Conservation (phyloP, 2,888 invertebrate species). For the Nezara viridula region DNA sequence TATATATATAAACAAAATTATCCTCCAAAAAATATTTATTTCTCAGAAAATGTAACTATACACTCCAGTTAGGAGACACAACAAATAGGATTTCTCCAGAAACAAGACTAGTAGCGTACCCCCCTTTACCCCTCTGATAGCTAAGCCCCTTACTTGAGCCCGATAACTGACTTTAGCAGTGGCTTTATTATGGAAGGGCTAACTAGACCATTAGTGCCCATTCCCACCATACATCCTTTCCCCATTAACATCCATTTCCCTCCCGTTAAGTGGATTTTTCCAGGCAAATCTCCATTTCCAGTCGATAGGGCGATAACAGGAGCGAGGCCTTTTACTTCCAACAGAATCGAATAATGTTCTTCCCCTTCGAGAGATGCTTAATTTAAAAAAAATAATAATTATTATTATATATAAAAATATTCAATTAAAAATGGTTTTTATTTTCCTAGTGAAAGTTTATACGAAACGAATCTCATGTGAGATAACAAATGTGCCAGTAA, state of each 20-base stretch:
- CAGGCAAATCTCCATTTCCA: constrained; percentile 36
- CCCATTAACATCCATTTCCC: constrained; percentile 51
- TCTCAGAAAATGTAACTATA: neutral
- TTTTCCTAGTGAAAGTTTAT: too few relatives aligned
- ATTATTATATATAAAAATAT: too few relatives aligned
- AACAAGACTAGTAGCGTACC: neutral
- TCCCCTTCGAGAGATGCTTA: neutral
- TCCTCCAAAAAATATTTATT: neutral
- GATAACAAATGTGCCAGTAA: too few relatives aligned
- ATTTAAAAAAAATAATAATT: neutral
- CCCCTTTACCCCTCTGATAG: neutral
- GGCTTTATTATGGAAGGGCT: constrained; percentile 44
- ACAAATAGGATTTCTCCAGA: neutral
- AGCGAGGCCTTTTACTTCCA: neutral
- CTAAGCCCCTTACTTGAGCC: neutral
- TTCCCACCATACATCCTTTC: constrained; percentile 59
- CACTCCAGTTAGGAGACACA: neutral
- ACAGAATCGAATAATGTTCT: constrained; percentile 10
- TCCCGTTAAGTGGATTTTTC: constrained; percentile 47
- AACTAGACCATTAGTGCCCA: constrained; percentile 37
- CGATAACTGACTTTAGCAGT: neutral
- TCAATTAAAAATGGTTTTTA: too few relatives aligned
- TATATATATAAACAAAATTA: too few relatives aligned
- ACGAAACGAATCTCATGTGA: too few relatives aligned
- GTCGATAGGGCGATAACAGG: constrained; percentile 21